These are phyloP conservation scores for Solea solea DNA, from an alignment of 2,113 vertebrate species.

Conservation along the genomic window DNA sequence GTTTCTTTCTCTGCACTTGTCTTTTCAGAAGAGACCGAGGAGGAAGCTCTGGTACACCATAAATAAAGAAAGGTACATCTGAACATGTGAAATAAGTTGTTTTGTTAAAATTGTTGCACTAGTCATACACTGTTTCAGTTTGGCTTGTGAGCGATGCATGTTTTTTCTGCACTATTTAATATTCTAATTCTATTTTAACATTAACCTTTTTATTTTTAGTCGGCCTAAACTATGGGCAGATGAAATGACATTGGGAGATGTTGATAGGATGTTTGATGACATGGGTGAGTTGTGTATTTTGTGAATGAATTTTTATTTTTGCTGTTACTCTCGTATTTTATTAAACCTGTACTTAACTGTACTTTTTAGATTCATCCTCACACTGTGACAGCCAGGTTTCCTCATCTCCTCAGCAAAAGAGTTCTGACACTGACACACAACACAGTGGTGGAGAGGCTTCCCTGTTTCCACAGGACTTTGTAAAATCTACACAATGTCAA, in stretches of 20 bases:
- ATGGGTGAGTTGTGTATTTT: conserved; percentile 58
- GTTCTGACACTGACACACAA: conserved; percentile 6
- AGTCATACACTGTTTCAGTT: background rate
- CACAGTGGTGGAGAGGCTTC: background rate
- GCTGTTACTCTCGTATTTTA: background rate
- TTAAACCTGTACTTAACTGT: background rate
- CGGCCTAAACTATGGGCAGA: conserved; percentile 7
- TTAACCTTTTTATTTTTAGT: conserved; percentile 53
- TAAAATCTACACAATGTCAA: background rate
- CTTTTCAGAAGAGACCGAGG: conserved; percentile 65
- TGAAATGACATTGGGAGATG: conserved; percentile 37
- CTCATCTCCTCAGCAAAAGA: conserved; percentile 9
- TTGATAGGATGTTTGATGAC: conserved; percentile 77
- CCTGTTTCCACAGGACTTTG: no score
- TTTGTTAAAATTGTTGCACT: background rate
- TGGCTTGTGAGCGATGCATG: background rate
- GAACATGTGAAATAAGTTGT: background rate
- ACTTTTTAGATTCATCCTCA: conserved; percentile 37
- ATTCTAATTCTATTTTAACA: background rate
- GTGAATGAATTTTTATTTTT: background rate
- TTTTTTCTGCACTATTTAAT: background rate
- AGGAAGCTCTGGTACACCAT: conserved; percentile 70
- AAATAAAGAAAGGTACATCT: conserved; percentile 56
- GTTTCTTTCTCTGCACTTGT: background rate
- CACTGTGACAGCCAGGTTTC: background rate